Evolutionary conservation across 92 coral and sea anemone species (phyloP), one percentile per base, ranked within the genome.

Genomic region (Metridium senile): DNA sequence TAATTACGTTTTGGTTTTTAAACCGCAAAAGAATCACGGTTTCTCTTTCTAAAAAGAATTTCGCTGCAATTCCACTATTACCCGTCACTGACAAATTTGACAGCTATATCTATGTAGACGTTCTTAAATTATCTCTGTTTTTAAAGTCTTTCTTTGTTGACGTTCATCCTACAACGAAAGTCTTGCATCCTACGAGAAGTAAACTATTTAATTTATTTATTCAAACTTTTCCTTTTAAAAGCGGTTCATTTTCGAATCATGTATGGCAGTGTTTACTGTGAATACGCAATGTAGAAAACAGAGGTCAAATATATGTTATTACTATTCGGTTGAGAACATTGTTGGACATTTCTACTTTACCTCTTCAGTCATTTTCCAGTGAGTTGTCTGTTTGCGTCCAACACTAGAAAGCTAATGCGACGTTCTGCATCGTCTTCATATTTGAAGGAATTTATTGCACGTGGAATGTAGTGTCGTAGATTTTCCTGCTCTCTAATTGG

Each of bases 11-110:
- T 71, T 45, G 29, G 46, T 23, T 52, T 29, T 28, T 29, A 57
- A 73, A 73, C 78, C 78, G 49, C 78, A 73, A 27, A 31, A 45
- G 31, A 33, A 62, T 28, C 28, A 72, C 46, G 57, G n/a, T 45
- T 58, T 53, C 68, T 25, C 64, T 18, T 32, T n/a, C n/a, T n/a
- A n/a, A 49, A 57, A 27, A 49, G n/a, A 18, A 33, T 39, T 25
- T 19, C 46, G 11, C 28, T 22, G 1, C 17, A 33, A 17, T 58
- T 57, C 31, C 54, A 23, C 23, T 27, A 2, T 28, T 25, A 26
- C 18, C 32, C 34, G 67, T 35, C 64, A 21, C 33, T 25, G 21
- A 54, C 25, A 54, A 16, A n/a, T 27, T n/a, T 58, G 78, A 72
- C 77, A 73, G 78, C 47, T 73, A 57, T n/a, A n/a, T 58, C 34